A percentile compares a stretch with the other conserved stretches of the same genome.
These are phyloP conservation scores for Anoplius nigerrimus DNA, from an alignment of 2,888 invertebrate species.

Conservation along the genomic window DNA sequence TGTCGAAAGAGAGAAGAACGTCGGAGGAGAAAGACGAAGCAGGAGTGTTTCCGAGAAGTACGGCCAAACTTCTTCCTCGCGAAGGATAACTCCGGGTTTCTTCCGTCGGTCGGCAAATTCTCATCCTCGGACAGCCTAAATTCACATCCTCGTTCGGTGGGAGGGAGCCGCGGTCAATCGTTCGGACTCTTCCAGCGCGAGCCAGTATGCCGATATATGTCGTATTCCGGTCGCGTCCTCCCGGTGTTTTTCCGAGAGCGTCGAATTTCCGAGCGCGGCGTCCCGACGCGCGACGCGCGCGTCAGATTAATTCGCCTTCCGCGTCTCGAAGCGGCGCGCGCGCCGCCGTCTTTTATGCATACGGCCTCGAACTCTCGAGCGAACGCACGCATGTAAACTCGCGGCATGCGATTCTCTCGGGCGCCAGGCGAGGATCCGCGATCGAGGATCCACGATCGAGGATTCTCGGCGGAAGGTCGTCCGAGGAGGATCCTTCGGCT, in stretches of 20 bases:
- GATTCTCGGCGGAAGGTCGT: too few relatives aligned
- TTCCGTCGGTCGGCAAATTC: slow-evolving; percentile 1
- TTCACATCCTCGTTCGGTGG: too few relatives aligned
- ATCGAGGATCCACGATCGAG: neutral
- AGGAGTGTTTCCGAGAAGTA: slow-evolving; percentile 37
- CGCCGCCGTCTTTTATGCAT: slow-evolving; percentile 36
- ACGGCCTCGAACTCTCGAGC: slow-evolving; percentile 44
- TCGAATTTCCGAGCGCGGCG: neutral
- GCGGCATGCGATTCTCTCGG: slow-evolving; percentile 36
- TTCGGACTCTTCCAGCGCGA: slow-evolving; percentile 5
- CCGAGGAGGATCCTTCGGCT: too few relatives aligned
- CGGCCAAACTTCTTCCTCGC: slow-evolving; percentile 44
- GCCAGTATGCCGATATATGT: neutral
- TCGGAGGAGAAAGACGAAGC: slow-evolving; percentile 25
- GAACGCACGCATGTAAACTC: slow-evolving; percentile 47
- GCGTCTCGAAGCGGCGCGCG: too few relatives aligned
- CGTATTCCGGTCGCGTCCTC: neutral
- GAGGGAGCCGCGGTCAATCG: neutral
- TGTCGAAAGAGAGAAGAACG: slow-evolving; percentile 33
- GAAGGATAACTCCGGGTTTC: slow-evolving; percentile 20
- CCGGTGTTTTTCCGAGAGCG: neutral
- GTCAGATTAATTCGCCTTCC: neutral
- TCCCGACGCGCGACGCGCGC: neutral
- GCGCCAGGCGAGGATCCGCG: slow-evolving; percentile 35
- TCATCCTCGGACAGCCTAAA: slow-evolving; percentile 20